These are phyloP conservation scores for Perithous albicinctus DNA, from an alignment of 2,888 invertebrate genomes.

Conservation along the genomic window DNA sequence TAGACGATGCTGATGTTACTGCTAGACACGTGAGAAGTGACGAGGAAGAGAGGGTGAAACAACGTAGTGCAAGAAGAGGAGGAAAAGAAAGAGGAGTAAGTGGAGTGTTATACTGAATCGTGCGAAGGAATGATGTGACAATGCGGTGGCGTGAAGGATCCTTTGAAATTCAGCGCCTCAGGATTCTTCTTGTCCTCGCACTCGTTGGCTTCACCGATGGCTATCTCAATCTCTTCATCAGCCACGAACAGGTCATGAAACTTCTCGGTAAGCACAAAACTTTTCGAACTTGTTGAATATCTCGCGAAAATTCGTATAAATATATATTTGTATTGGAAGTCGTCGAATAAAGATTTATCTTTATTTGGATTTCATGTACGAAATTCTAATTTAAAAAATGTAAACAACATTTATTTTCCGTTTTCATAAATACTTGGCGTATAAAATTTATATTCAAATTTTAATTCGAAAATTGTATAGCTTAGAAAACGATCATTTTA, in stretches of 20 bases:
- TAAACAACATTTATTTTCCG: too few relatives aligned
- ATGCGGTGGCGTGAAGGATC: constrained; percentile 83
- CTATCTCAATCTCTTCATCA: constrained; percentile 93
- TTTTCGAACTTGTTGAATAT: constrained; percentile 2
- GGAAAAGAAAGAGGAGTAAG: constrained; percentile 15
- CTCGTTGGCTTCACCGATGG: constrained; percentile 86
- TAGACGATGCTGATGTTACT: constrained; percentile 49
- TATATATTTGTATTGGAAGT: neutral
- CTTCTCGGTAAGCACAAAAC: constrained; percentile 88
- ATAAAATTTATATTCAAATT: too few relatives aligned
- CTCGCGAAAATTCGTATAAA: too few relatives aligned
- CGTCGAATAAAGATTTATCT: too few relatives aligned
- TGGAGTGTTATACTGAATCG: constrained; percentile 37
- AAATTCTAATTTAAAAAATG: too few relatives aligned
- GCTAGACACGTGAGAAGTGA: constrained; percentile 41
- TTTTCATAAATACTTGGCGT: too few relatives aligned
- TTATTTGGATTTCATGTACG: too few relatives aligned
- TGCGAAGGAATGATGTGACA: constrained; percentile 78
- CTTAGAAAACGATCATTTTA: too few relatives aligned
- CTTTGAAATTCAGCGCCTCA: constrained; percentile 80
- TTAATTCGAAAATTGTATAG: too few relatives aligned
- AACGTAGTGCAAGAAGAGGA: constrained; percentile 8
- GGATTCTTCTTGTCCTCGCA: constrained; percentile 78
- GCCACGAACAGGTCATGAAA: constrained; percentile 92
- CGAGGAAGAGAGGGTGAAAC: constrained; percentile 29